Base-by-base conservation (phyloP, 1,140 invertebrate genomes). In the Magallana angulata region DNA sequence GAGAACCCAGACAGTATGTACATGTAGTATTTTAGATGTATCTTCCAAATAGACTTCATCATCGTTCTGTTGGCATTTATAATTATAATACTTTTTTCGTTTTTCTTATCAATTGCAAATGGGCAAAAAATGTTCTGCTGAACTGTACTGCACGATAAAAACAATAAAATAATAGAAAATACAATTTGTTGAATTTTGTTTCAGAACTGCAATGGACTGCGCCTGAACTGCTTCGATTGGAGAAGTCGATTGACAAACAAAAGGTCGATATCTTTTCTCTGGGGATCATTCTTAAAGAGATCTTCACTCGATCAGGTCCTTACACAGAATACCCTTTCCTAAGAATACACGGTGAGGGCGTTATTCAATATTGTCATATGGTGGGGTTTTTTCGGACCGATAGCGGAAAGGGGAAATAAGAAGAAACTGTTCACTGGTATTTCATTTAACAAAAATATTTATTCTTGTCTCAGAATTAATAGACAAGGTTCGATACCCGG, bases 221-320 rank as follows among this genome's bases (percentile, higher is more conserved):
- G 1, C 93, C 93, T 7, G 93, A 94, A 86, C 57, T 92, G 48
- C 85, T 94, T 58, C 83, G 92, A 62, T 87, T 82, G 8, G 91
- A 92, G 58, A 86, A 88, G 24, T 24, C 48, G 2, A 84, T 90
- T 2, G 92, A 94, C 81, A 87, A 89, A 60, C 92, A 93, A 76
- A 94, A 92, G 81, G 91, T 88, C 0, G 93, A 94, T 85, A 91
- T 94, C n/a, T 94, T 88, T 89, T 86, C 92, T 8, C 85, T 93
- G 8, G 93, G 92, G 58, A 90, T 94, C 12, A 92, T 94, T 16
- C 82, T 93, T 1, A 93, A 94, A 86, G 93, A 94, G 84, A 91
- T 94, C 4, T 93, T 94, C 86, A 93, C 91, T 9, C 86, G 92
- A 30, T 91, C 91, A 11, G 89, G 90, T 4, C 92, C 93, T 6